Base-by-base conservation (phyloP, 2,797 vertebrate genomes). In the Phaenicophaeus curvirostris region DNA sequence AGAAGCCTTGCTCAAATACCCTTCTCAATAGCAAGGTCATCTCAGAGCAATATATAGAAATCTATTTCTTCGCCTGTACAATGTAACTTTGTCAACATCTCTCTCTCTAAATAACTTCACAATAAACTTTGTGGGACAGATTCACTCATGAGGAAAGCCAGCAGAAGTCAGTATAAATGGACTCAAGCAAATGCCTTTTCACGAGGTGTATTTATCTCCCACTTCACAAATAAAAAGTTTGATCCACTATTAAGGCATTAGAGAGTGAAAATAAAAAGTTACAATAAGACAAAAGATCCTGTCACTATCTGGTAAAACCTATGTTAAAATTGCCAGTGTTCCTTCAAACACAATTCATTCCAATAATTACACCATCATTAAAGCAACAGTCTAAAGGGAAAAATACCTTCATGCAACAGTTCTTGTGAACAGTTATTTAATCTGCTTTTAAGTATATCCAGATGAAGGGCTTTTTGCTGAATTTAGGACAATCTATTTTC, bases 301-400 rank as follows among this genome's bases (percentile, higher is more conserved):
- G 35, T 75, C 35, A 20, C 51, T 83, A 28, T 19, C 33, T 89
- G 59, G 67, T 84, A 61, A 88, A 86, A 85, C 24, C 31, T 51
- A 4, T 58, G 25, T 84, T 94, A 79, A 86, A 92, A 96, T 84
- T 73, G 39, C 51, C 72, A 35, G 55, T n/a, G n/a, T 86, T 86
- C 62, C 30, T 89, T 92, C 83, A 86, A 69, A 83, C 51, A 41
- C 3, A 69, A 50, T 81, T 81, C 59, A 76, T 86, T 92, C 42
- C 31, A 83, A 35, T 94, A 95, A 93, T 95, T 91, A 87, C 54
- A 85, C 20, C 61, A 67, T 90, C 83, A 94, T 91, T 91, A 93
- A 93, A 93, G 44, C 62, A 87, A 65, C 51, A 74, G 59, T 90
- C 89, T 88, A 85, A 90, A 73, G 59, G 67, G 66, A 77, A 74